phyloP scores from a whole-genome alignment of 2,113 vertebrate species.

The Polypterus bichir region DNA sequence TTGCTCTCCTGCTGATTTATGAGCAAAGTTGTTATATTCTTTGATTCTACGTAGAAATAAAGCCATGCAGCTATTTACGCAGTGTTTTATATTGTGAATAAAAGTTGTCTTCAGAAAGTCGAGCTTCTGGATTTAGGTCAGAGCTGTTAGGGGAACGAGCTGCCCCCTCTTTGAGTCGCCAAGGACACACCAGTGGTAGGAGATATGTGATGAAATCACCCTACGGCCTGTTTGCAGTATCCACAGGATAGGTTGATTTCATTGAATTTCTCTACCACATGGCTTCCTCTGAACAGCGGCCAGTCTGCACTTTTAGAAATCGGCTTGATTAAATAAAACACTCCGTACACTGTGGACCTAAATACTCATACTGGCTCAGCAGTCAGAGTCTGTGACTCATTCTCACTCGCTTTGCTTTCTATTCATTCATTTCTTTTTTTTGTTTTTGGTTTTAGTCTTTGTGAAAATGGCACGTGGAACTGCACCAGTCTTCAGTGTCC shows the following conservation, averaged over 20 bases:
- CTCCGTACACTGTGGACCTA: too few relatives aligned
- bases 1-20: too few relatives aligned
- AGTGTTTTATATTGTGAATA: too few relatives aligned
- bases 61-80: too few relatives aligned
- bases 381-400: neutral
- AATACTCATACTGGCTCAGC: too few relatives aligned
- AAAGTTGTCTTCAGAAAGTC: too few relatives aligned
- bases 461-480: constrained; percentile 53
- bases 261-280: constrained; percentile 48
- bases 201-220: constrained; percentile 66
- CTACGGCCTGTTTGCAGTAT: constrained; percentile 50
- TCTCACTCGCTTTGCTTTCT: neutral
- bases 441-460: constrained; percentile 40
- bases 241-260: constrained; percentile 75
- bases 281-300: constrained; percentile 2
- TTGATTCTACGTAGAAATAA: too few relatives aligned
- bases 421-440: neutral
- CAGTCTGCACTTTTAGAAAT: too few relatives aligned
- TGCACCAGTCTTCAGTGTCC: constrained; percentile 50
- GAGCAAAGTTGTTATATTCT: too few relatives aligned
- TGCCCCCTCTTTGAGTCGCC: neutral
- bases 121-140: too few relatives aligned
- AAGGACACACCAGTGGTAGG: constrained; percentile 29
- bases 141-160: too few relatives aligned
- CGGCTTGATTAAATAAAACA: too few relatives aligned